These are phyloP conservation scores for Agrilus planipennis DNA, from an alignment of 1,140 invertebrate genomes.

Conservation along the genomic window DNA sequence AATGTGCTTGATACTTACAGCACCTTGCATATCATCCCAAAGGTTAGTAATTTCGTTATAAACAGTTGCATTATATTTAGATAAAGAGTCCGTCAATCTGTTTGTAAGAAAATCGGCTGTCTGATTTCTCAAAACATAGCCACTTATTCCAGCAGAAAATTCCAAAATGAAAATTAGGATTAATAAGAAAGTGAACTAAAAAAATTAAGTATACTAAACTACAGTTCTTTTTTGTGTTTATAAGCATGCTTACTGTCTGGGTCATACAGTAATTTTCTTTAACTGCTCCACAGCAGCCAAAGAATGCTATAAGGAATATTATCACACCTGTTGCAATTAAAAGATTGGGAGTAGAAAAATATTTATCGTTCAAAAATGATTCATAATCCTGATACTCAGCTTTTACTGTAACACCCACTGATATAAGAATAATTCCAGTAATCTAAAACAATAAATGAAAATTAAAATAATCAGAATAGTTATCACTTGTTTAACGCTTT, in stretches of 20 bases:
- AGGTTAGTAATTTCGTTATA: slow-evolving; percentile 39
- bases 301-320: slow-evolving; percentile 71
- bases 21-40: slow-evolving; percentile 62
- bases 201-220: slow-evolving; percentile 6
- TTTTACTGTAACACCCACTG: slow-evolving; percentile 55
- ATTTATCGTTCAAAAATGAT: slow-evolving; percentile 48
- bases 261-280: slow-evolving; percentile 80
- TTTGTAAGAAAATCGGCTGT: slow-evolving; percentile 47
- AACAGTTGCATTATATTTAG: slow-evolving; percentile 47
- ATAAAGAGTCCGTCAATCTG: slow-evolving; percentile 51
- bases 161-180: slow-evolving; percentile 73
- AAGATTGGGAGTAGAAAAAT: slow-evolving; percentile 61
- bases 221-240: neutral
- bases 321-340: slow-evolving; percentile 67
- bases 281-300: slow-evolving; percentile 77
- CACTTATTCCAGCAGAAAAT: slow-evolving; percentile 70
- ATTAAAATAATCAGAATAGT: neutral
- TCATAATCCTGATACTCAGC: slow-evolving; percentile 51
- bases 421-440: slow-evolving; percentile 41
- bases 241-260: slow-evolving; percentile 47
- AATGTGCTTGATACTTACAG: slow-evolving; percentile 41
- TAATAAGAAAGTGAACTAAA: slow-evolving; percentile 70
- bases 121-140: slow-evolving; percentile 62
- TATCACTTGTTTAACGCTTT: too few species aligned
- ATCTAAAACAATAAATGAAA: slow-evolving; percentile 22